Evolutionary conservation across 2,797 vertebrate genomes (phyloP).

Genomic region (Margarornis squamiger): DNA sequence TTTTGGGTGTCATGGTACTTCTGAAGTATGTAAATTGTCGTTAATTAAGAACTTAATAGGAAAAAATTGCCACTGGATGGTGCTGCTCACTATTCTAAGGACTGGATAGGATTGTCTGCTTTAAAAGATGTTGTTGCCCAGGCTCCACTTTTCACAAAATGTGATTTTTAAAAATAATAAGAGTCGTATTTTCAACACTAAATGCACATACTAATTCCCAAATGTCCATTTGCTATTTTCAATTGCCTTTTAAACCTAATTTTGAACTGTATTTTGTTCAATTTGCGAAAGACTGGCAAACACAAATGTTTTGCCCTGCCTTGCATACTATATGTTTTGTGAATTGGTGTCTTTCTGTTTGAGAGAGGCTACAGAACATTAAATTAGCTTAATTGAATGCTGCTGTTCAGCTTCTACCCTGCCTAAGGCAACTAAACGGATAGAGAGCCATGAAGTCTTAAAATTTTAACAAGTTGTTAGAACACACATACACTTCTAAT

Average conservation of each 20-base stretch:
- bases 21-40: not conserved
- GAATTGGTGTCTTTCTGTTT: not conserved
- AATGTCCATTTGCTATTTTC: not conserved
- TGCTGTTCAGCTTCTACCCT: not conserved
- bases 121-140: not conserved
- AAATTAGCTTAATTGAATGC: constrained; percentile 56
- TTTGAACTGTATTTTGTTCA: not conserved
- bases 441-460: constrained; percentile 12
- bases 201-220: not conserved
- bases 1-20: not conserved
- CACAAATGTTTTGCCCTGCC: not conserved
- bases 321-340: not conserved
- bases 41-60: not conserved
- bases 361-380: constrained; percentile 14
- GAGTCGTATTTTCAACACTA: not conserved
- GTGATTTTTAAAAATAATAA: not conserved
- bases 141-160: not conserved
- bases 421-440: not conserved
- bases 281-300: not conserved
- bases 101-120: not conserved
- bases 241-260: not conserved
- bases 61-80: constrained; percentile 56
- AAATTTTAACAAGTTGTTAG: constrained; percentile 43
- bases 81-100: constrained; percentile 51
- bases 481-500: not conserved